Base-by-base conservation (phyloP, 2,797 vertebrate species). In the Scyliorhinus canicula region DNA sequence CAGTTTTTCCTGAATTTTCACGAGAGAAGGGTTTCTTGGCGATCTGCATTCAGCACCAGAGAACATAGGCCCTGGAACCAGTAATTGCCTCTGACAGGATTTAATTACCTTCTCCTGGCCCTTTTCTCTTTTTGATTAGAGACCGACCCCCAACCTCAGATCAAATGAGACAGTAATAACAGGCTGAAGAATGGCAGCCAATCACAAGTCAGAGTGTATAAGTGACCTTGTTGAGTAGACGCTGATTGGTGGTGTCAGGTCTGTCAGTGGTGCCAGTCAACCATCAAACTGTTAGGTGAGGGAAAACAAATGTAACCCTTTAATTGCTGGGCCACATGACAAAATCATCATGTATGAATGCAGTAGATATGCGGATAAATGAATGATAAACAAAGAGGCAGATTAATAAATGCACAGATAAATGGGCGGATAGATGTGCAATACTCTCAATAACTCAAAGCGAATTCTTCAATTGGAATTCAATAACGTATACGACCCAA, bases 81-180 rank as follows among this genome's bases (percentile, higher is more conserved):
- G 98, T 98, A 98, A 98, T 98, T 98, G 97, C 97, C 97, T 98
- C 97, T 98, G 97, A 98, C 97, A 97, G 97, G 97, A 98, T 98
- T 98, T 98, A 98, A 98, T 98, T 98, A 98, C 97, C 97, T 98
- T 97, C 97, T 96, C 96, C 97, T 98, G 97, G 97, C 98, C 97
- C 98, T 98, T 98, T 98, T 98, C 97, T 98, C 97, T 97, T 97
- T 98, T 98, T 98, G 98, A 98, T 97, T 97, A 97, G 97, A 98
- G 97, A 98, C 97, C 57, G 21, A 97, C 97, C 97, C 97, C 97
- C 97, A 96, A 97, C 97, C 97, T 97, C 97, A 97, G 97, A 98
- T 98, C 97, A 98, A 98, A 98, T 97, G 97, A 97, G 98, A 98
- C 98, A 98, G 96, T 97, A 97, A 97, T 96, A 98, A 98, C 98